Base-by-base conservation (phyloP, 53 echinoderm and acorn worm genomes). In the Antedon mediterranea region DNA sequence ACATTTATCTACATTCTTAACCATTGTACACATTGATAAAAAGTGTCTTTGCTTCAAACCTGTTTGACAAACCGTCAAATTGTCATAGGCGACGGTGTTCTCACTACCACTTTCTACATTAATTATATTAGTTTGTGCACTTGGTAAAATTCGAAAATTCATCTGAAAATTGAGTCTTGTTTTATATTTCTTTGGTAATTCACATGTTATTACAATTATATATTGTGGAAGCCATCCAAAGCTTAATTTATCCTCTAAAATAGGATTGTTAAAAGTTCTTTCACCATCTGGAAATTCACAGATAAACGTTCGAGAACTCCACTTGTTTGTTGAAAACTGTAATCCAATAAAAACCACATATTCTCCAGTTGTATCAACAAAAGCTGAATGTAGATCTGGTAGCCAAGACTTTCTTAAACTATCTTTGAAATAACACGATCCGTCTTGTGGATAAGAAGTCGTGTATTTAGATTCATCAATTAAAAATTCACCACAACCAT, bases 11-110 rank as follows among this genome's bases (percentile, higher is more conserved):
- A 83, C 74, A 42, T 85, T 78, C 41, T 82, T 88, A 0, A 93
- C 79, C 93, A 93, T 88, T 1, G 93, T 93, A 34, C 93, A 93
- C 70, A 93, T 82, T 5, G 82, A 82, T 71, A 89, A 71, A 34
- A 89, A 80, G 27, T 76, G 74, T 20, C 85, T 72, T 71, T 85
- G 77, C 5, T 74, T 31, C 7, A 74, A 71, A 6, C 83, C 85
- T 4, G 88, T 72, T 0, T 75, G 81, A 34, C 93, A 93, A 18
- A 89, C 87, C 0, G 93, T 89, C 5, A 93, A 31, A 31, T 87
- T 81, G 31, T 79, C 75, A 75, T 87, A 87, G 0, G 89, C 77
- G 9, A 2, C 23, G 13, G 57, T 57, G 15, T 6, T 57, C 26
- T 2, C 57, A 15, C 9, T 23, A 6, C 26, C 57, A 23, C 57